These are phyloP conservation scores for Sebastes baramenuke DNA, from an alignment of 2,797 vertebrate species.

Conservation along the genomic window DNA sequence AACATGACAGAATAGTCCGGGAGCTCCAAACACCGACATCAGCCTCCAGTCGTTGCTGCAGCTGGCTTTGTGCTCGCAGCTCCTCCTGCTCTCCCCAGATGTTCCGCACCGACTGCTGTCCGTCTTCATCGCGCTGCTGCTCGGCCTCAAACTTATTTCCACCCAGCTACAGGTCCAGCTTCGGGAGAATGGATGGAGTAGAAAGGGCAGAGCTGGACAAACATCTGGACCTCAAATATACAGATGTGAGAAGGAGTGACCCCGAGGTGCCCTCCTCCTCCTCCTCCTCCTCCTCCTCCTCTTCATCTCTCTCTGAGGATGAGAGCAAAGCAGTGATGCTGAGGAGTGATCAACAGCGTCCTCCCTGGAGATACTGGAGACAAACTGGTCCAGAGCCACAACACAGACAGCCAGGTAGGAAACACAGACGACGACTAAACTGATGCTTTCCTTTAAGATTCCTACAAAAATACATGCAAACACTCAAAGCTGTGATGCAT, in stretches of 20 bases:
- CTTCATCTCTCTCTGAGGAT: slow-evolving; percentile 46
- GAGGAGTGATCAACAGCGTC: slow-evolving; percentile 51
- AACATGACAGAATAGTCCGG: slow-evolving; percentile 79
- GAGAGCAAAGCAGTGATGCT: slow-evolving; percentile 69
- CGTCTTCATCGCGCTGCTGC: slow-evolving; percentile 44
- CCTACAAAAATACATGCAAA: not conserved
- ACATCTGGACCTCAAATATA: slow-evolving; percentile 34
- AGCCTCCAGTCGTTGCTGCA: slow-evolving; percentile 7
- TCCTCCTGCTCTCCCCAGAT: slow-evolving; percentile 31
- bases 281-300: slow-evolving; percentile 33
- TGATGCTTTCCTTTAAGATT: not conserved
- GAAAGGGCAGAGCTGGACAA: slow-evolving; percentile 39
- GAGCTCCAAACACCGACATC: slow-evolving; percentile 65
- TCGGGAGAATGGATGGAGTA: not conserved
- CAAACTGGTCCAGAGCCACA: slow-evolving; percentile 77
- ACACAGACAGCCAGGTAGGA: slow-evolving; percentile 82
- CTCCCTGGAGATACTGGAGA: slow-evolving; percentile 86
- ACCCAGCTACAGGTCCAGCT: slow-evolving; percentile 26
- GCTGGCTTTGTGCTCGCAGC: slow-evolving; percentile 33
- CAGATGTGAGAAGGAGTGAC: slow-evolving; percentile 28
- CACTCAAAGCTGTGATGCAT: not conserved
- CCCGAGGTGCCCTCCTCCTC: not conserved
- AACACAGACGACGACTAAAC: not conserved
- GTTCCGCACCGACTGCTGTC: slow-evolving; percentile 43
- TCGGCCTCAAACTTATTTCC: slow-evolving; percentile 31